A percentile compares a stretch with the other conserved stretches of the same genome.
Evolutionary conservation across 2,888 invertebrate species (phyloP).

Genomic region (Subacronicta megacephala): DNA sequence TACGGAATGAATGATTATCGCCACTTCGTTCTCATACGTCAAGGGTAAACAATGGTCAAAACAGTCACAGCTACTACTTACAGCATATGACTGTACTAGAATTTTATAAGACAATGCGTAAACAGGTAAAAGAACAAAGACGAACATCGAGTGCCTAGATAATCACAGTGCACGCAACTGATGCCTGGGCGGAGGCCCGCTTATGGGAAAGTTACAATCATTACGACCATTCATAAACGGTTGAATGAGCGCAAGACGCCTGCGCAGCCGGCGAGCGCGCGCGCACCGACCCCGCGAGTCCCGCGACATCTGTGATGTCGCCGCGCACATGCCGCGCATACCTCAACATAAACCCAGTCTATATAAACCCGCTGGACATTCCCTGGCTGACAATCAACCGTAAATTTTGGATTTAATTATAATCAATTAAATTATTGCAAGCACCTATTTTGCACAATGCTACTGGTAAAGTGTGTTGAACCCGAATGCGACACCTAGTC

Average conservation of each 20-base stretch:
- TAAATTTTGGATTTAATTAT: slow-evolving; percentile 31
- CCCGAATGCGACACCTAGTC: slow-evolving; percentile 76
- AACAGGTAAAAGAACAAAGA: slow-evolving; percentile 62
- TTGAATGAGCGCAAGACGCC: slow-evolving; percentile 85
- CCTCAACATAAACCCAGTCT: slow-evolving; percentile 38
- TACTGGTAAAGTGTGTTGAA: slow-evolving; percentile 80
- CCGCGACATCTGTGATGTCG: slow-evolving; percentile 73
- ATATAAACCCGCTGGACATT: slow-evolving; percentile 35
- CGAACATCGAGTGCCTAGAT: slow-evolving; percentile 53
- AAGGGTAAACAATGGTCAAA: slow-evolving; percentile 54
- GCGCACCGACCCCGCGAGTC: slow-evolving; percentile 70
- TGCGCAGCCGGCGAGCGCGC: slow-evolving; percentile 72
- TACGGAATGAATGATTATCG: slow-evolving; percentile 39
- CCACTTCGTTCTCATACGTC: slow-evolving; percentile 44
- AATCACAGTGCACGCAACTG: slow-evolving; percentile 66
- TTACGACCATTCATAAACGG: slow-evolving; percentile 86
- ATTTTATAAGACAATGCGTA: slow-evolving; percentile 46
- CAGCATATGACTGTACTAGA: slow-evolving; percentile 46
- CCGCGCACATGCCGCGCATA: slow-evolving; percentile 64
- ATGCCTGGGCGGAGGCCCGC: slow-evolving; percentile 77
- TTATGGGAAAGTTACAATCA: slow-evolving; percentile 86
- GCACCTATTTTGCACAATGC: slow-evolving; percentile 46
- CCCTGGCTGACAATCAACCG: slow-evolving; percentile 18
- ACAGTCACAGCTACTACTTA: slow-evolving; percentile 49
- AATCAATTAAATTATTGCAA: slow-evolving; percentile 30